Percentiles rank a stretch among this genome's conserved stretches.
These are phyloP conservation scores for Mormyrus hasselquistii DNA, from an alignment of 2,797 vertebrate genomes.

Conservation along the genomic window DNA sequence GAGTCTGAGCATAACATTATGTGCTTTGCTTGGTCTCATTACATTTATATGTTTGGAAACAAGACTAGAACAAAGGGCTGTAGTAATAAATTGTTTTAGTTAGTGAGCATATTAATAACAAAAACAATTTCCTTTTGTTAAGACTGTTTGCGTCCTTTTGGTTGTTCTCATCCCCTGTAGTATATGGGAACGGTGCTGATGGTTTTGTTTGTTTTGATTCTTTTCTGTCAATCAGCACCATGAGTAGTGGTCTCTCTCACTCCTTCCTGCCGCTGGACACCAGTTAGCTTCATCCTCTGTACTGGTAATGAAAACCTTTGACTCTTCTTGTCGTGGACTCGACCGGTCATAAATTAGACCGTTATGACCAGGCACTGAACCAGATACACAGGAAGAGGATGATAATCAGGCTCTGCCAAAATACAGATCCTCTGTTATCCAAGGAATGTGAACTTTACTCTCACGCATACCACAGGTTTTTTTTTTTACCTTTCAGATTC, in stretches of 20 bases:
- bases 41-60: not conserved
- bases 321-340: not conserved
- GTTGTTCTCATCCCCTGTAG: not conserved
- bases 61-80: slow-evolving; percentile 34
- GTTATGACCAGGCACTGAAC: not conserved
- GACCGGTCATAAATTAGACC: not conserved
- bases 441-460: not conserved
- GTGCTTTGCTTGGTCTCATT: not conserved
- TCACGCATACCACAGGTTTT: not conserved
- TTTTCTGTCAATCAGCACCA: not conserved
- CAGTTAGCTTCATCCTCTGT: not conserved
- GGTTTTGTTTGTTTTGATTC: not conserved
- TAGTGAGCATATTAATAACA: not conserved
- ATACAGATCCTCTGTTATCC: not conserved
- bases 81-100: slow-evolving; percentile 13
- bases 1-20: not conserved
- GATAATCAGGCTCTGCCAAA: not conserved
- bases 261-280: not conserved
- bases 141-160: not conserved
- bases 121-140: not conserved
- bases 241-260: not conserved
- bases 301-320: not conserved
- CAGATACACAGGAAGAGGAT: not conserved
- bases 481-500: not conserved
- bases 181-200: not conserved